Evolutionary conservation across 2,888 invertebrate genomes (phyloP), one percentile per base, ranked within the genome.

Genomic region (Galerucella calmariensis): DNA sequence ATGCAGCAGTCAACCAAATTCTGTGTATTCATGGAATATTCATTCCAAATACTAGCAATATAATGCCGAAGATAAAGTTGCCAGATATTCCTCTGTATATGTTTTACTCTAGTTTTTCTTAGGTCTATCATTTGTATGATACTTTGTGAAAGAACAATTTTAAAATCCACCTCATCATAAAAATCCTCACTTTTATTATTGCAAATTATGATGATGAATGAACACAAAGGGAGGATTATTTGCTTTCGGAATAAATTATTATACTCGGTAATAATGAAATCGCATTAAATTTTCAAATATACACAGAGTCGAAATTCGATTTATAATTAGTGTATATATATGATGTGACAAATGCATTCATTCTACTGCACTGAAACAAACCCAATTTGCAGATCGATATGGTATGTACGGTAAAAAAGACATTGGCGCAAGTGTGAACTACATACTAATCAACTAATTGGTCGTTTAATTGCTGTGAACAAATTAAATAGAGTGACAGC

Each of bases 381-480:
- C 20, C 56, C 8, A 20, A 56, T 56, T 56, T 16, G n/a, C n/a
- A 20, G 20, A 56, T 56, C 56, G 56, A 10, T 56, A 56, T 10
- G 5, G n/a, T 48, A 48, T 48, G 11, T 4, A 48, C 48, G 48
- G 14, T 48, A 56, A 16, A 56, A 16, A 51, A 51, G 2, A 56
- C 16, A 20, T 56, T 53, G 53, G 53, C 53, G 53, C 59, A 59
- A 59, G 61, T 61, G 61, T 61, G 61, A 61, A 27, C 61, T 61
- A 59, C 59, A 27, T 27, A 53, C 53, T n/a, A 61, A 61, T 61
- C 61, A 61, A 61, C 61, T 61, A 35, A 61, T 59, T 59, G 59
- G 14, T 12, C 59, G 59, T 53, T 16, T 53, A 53, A 53, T 56
- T 56, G 56, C 56, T 56, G 56, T 3, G 56, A 56, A 16, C 56